Percentiles rank a stretch among this genome's conserved stretches.
Conservation (phyloP, 92 coral and sea anemone species). For the Porites divaricata region DNA sequence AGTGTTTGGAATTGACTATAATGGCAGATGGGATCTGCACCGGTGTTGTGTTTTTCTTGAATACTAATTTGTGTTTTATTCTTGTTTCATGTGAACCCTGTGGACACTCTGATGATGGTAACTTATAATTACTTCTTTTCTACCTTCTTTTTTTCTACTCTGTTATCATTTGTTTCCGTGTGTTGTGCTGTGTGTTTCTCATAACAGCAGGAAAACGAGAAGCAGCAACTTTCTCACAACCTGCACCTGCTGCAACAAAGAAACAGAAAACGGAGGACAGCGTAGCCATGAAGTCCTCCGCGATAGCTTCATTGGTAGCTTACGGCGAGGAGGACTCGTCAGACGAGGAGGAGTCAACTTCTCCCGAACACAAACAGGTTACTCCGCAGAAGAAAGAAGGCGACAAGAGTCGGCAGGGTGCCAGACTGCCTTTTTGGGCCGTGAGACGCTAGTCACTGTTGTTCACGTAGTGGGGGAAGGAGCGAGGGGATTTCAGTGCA, state of each 20-base stretch:
- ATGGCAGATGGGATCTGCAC: too few species aligned
- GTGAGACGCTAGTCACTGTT: constrained; percentile 41
- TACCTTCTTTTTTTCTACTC: neutral
- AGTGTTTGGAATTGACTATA: too few species aligned
- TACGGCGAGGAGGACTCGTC: constrained; percentile 81
- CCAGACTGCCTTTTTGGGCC: constrained; percentile 80
- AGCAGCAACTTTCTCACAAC: constrained; percentile 6
- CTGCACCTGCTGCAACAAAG: constrained; percentile 52
- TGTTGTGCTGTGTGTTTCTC: constrained; percentile 20
- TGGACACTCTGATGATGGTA: constrained; percentile 56
- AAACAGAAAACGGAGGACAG: constrained; percentile 58
- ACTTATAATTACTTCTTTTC: constrained; percentile 23
- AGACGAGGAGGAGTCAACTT: constrained; percentile 68
- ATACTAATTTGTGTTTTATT: constrained; percentile 30
- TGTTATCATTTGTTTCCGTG: neutral
- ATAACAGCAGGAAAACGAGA: constrained; percentile 38
- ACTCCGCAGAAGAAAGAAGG: constrained; percentile 6
- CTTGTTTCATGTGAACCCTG: constrained; percentile 43
- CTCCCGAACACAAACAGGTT: constrained; percentile 36
- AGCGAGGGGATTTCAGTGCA: neutral
- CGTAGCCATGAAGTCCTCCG: constrained; percentile 28
- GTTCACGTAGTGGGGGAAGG: neutral
- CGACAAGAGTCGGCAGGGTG: constrained; percentile 11
- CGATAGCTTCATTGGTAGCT: constrained; percentile 65
- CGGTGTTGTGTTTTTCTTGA: too few species aligned